These are phyloP conservation scores for Glaucopsyche alexis DNA, from an alignment of 2,888 invertebrate species.

Conservation along the genomic window DNA sequence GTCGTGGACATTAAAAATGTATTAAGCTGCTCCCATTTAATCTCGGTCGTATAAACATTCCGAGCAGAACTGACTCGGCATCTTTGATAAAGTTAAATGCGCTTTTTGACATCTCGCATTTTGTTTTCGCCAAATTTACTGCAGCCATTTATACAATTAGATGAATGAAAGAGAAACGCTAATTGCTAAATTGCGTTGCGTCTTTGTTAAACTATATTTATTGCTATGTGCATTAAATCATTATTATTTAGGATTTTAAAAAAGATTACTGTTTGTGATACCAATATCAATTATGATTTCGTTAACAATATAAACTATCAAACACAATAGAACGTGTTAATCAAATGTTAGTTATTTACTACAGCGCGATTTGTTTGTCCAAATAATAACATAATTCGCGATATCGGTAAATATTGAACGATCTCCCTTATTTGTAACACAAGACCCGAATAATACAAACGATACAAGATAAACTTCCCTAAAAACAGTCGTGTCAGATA, in stretches of 20 bases:
- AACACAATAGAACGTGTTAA: neutral
- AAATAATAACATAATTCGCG: neutral
- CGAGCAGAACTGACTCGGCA: neutral
- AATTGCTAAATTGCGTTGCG: neutral
- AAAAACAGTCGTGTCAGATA: constrained; percentile 25
- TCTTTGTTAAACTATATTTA: neutral
- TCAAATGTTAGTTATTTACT: neutral
- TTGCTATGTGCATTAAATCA: neutral
- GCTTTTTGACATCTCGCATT: constrained; percentile 1
- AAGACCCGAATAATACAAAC: neutral
- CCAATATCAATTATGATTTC: too few relatives aligned
- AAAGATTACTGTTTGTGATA: neutral
- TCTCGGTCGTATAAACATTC: constrained; percentile 33
- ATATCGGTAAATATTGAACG: neutral
- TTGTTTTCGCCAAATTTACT: constrained; percentile 14
- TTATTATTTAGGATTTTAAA: neutral
- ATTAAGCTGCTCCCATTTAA: constrained; percentile 43
- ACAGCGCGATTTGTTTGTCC: neutral
- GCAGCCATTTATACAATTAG: neutral
- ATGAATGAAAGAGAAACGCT: neutral
- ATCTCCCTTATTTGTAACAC: neutral
- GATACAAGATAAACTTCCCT: neutral
- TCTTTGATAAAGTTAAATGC: constrained; percentile 17
- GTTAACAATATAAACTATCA: too few relatives aligned
- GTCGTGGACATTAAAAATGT: constrained; percentile 64